Evolutionary conservation across 2,888 invertebrate species (phyloP), one percentile per base, ranked within the genome.

Genomic region (Phortica okadai): DNA sequence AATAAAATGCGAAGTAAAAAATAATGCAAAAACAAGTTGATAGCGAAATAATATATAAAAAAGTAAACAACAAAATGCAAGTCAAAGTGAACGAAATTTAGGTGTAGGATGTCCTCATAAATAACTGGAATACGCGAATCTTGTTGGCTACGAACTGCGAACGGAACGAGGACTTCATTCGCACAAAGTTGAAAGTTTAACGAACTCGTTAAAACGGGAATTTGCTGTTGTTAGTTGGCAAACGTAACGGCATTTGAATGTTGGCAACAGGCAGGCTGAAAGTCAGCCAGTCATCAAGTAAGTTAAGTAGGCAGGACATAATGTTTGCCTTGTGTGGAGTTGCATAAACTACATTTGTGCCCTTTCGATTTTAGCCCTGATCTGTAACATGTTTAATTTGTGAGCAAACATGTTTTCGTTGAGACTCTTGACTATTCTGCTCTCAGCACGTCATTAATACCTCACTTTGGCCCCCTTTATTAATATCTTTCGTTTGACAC

Each of bases 171-270:
- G 33, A 21, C 14, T 50, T 11, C 14, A 50, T 6, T 50, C 50
- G 50, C 50, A 74, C 78, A 82, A 77, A 88, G 85, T 87, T 86
- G 88, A 86, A 86, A 86, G 85, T 86, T 86, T 87, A 86, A 88
- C 87, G 85, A 86, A 86, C 85, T 88, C 82, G 88, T 86, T 86
- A 87, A 86, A 88, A 86, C 88, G 85, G 85, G 86, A 87, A 85
- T 83, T 54, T 44, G 41, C 4, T 83, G 80, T 84, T 79, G 80
- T 84, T 87, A 86, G 88, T 86, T 86, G 88, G 87, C 88, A 87
- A 86, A 56, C 82, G 25, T 59, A 64, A 21, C 70, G 70, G 70
- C 54, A 72, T 83, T 78, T 74, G 82, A 66, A 10, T 66, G 44
- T 14, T 62, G 41, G 56, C 56, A 56, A 56, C 56, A 25, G 33